Evolutionary conservation across 2,797 vertebrate species (phyloP).

Genomic region (Dermochelys coriacea): DNA sequence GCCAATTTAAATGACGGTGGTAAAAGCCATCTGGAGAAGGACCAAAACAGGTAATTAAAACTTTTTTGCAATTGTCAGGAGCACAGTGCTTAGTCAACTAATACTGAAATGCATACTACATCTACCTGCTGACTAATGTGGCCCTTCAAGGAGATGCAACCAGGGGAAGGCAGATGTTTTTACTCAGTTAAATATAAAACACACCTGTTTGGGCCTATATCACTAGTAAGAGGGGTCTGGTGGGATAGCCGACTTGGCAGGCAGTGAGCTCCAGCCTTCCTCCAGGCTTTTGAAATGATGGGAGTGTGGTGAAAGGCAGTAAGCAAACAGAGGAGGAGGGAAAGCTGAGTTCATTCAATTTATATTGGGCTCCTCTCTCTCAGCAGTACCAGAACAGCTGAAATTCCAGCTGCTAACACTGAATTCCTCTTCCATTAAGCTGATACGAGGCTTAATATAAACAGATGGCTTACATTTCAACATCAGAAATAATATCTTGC

Average conservation of each 20-base stretch:
- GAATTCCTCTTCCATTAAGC: not conserved
- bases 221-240: not conserved
- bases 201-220: not conserved
- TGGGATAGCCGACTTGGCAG: not conserved
- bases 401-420: rapidly evolving
- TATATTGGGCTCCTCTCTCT: not conserved
- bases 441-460: not conserved
- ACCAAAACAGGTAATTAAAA: not conserved
- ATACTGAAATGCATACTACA: not conserved
- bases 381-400: not conserved
- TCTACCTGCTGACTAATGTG: not conserved
- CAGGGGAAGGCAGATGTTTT: not conserved
- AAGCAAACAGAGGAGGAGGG: no score
- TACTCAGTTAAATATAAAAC: not conserved
- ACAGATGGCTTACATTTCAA: not conserved
- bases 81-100: not conserved
- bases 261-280: not conserved
- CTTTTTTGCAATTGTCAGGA: not conserved
- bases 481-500: not conserved
- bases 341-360: not conserved
- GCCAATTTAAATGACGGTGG: not conserved
- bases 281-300: not conserved
- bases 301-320: rapidly evolving
- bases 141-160: not conserved
- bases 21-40: not conserved